A percentile compares a stretch with the other conserved stretches of the same genome.
Evolutionary conservation across 2,888 invertebrate species (phyloP).

Genomic region (Lasioglossum morio): DNA sequence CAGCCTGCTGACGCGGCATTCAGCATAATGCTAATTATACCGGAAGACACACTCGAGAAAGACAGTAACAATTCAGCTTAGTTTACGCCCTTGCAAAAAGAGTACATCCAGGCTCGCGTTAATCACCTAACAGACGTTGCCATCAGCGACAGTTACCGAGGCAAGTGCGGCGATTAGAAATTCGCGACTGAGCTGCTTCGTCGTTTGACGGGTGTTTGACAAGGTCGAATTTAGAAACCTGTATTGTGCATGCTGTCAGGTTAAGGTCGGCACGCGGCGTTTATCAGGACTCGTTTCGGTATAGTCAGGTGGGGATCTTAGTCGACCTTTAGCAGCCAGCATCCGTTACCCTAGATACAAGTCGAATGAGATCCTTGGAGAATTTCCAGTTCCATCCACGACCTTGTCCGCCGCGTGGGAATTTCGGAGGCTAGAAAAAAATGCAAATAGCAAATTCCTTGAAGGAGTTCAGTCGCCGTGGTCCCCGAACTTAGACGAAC

Average conservation of each 20-base stretch:
- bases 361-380: neutral
- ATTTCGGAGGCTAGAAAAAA: neutral
- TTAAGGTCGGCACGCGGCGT: neutral
- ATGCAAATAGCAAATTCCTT: neutral
- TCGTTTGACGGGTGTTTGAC: neutral
- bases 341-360: constrained; percentile 3
- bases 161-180: neutral
- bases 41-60: too few relatives aligned
- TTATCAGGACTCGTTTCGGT: neutral
- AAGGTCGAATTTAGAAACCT: neutral
- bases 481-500: neutral
- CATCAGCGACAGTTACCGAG: neutral
- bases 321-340: neutral
- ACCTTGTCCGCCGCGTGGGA: neutral
- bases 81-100: neutral
- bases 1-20: too few relatives aligned
- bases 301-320: neutral
- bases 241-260: neutral
- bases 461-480: neutral
- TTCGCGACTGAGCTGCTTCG: neutral
- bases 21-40: too few relatives aligned
- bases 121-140: neutral
- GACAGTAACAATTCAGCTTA: neutral
- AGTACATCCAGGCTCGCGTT: neutral
- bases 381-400: neutral